Evolutionary conservation across 2,113 vertebrate species (phyloP).

Genomic region (Tor tambroides): DNA sequence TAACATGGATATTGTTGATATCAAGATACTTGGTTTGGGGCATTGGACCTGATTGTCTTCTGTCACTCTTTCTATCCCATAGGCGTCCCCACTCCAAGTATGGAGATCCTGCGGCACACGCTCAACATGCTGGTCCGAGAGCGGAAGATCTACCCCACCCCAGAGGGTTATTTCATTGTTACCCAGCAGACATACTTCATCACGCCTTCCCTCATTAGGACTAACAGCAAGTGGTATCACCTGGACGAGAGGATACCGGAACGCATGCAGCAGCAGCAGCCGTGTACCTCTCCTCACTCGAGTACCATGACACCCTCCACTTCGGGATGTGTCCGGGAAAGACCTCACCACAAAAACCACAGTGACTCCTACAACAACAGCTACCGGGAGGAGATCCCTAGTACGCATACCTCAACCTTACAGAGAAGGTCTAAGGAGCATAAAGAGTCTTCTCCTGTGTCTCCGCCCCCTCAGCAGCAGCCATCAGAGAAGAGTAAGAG

Average conservation of each 20-base stretch:
- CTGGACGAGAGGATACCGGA: constrained; percentile 93
- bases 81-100: constrained; percentile 97
- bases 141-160: constrained; percentile 96
- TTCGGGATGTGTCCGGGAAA: constrained; percentile 89
- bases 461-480: constrained; percentile 81
- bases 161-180: constrained; percentile 97
- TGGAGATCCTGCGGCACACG: constrained; percentile 94
- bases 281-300: constrained; percentile 93
- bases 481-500: constrained; percentile 92
- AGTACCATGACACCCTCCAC: constrained; percentile 91
- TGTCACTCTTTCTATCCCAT: constrained; percentile 36
- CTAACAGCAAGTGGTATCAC: constrained; percentile 99
- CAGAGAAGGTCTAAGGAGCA: constrained; percentile 94
- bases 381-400: constrained; percentile 90
- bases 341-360: constrained; percentile 91
- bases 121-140: constrained; percentile 95
- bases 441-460: constrained; percentile 79
- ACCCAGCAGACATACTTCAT: constrained; percentile 99
- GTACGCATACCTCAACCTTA: constrained; percentile 89
- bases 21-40: neutral
- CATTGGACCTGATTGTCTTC: constrained; percentile 28
- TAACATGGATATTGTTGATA: neutral
- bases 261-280: constrained; percentile 80
- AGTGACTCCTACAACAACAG: constrained; percentile 90
- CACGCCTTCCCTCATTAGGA: constrained; percentile 96